These are phyloP conservation scores for Sebastes reedi DNA, from an alignment of 2,797 vertebrate genomes.

Conservation along the genomic window DNA sequence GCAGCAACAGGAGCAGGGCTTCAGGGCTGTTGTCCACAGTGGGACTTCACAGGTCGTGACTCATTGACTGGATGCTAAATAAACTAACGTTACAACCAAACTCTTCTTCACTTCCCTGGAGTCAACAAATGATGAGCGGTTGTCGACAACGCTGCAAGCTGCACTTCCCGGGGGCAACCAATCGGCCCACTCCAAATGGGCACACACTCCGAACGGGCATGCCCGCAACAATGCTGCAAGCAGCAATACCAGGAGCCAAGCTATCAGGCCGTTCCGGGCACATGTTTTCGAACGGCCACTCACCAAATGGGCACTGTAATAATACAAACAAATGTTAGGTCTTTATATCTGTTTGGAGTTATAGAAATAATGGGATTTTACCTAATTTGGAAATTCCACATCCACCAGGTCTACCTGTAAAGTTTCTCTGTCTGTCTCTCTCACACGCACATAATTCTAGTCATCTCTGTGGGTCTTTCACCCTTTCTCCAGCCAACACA, in stretches of 20 bases:
- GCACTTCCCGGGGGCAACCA: not conserved
- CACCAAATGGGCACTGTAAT: not conserved
- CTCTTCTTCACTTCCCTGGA: not conserved
- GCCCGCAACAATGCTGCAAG: too few relatives aligned
- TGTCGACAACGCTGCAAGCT: not conserved
- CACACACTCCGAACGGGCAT: not conserved
- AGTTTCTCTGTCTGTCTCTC: not conserved
- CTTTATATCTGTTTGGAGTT: not conserved
- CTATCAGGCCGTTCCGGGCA: too few relatives aligned
- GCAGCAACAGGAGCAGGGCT: not conserved
- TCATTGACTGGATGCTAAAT: too few relatives aligned
- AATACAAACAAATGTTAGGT: not conserved
- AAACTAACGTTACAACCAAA: too few relatives aligned
- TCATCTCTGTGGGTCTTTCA: constrained; percentile 22
- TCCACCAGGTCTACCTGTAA: not conserved
- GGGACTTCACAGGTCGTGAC: not conserved
- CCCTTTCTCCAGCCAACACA: not conserved
- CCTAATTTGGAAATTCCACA: not conserved
- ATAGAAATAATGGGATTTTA: not conserved
- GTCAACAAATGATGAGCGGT: not conserved
- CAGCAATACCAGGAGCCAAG: too few relatives aligned
- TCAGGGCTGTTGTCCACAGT: not conserved
- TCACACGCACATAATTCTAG: not conserved
- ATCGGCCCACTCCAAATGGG: not conserved
- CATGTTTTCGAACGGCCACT: not conserved